Conservation (phyloP, 1,140 invertebrate species). For the Euwallacea fornicatus region DNA sequence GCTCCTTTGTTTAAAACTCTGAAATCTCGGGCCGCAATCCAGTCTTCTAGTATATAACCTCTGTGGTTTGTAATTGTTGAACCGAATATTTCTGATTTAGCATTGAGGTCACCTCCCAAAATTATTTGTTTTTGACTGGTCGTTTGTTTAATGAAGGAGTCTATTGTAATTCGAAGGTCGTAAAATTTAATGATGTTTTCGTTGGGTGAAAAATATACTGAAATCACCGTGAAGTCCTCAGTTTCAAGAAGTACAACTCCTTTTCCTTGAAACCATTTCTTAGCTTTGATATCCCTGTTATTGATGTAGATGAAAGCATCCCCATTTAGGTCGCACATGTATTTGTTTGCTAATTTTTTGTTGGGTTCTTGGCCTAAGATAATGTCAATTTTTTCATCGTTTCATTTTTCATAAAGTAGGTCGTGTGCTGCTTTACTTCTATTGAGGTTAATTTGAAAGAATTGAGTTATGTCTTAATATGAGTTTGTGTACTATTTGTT, state of each 20-base stretch:
- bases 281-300: no score
- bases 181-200: slow-evolving; percentile 1
- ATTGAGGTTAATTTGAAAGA: no score
- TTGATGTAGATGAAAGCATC: neutral
- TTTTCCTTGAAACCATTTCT: no score
- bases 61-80: slow-evolving; percentile 8
- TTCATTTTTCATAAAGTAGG: no score
- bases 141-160: no score
- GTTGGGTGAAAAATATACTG: neutral
- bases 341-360: neutral
- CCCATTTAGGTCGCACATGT: neutral
- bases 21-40: neutral
- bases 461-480: no score
- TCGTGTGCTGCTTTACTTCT: no score
- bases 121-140: neutral
- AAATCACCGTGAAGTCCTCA: no score
- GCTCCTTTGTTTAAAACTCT: neutral
- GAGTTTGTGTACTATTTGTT: no score
- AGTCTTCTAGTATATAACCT: neutral
- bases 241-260: no score
- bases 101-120: slow-evolving; percentile 1
- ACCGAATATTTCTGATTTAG: neutral
- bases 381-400: no score
- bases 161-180: neutral
- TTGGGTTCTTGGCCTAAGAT: neutral